Conservation (phyloP, 2,113 vertebrate species). For the Myrmophylax atrothorax region DNA sequence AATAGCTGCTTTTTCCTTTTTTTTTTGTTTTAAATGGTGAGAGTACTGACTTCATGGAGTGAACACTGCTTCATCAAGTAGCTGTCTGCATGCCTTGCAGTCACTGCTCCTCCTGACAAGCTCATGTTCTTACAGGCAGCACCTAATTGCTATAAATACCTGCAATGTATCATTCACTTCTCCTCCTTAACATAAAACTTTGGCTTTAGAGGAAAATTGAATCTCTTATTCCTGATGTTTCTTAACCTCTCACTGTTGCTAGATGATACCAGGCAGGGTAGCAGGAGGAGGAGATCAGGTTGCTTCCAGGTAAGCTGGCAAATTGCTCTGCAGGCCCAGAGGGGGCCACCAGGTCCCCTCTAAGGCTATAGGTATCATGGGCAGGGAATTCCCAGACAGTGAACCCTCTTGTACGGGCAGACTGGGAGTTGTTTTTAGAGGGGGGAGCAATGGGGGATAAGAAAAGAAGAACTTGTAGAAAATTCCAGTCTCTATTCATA, state of each 20-base stretch:
- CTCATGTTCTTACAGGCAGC: conserved; percentile 6
- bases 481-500: conserved; percentile 46
- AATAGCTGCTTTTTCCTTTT: neutral
- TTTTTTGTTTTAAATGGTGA: neutral
- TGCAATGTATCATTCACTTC: neutral
- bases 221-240: conserved; percentile 8
- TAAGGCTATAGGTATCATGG: conserved; percentile 10
- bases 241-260: neutral
- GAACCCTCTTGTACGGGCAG: conserved; percentile 13
- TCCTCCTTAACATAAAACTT: conserved; percentile 32
- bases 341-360: neutral
- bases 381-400: conserved; percentile 35
- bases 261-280: conserved; percentile 10
- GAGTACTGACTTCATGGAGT: neutral
- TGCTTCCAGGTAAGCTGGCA: conserved; percentile 29
- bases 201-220: neutral
- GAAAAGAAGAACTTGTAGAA: conserved; percentile 62
- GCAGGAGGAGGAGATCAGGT: conserved; percentile 16
- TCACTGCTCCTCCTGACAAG: neutral
- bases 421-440: conserved; percentile 10
- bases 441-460: conserved; percentile 16
- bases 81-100: neutral
- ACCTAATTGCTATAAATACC: conserved; percentile 22
- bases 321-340: neutral
- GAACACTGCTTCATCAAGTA: neutral